Evolutionary conservation across 2,888 invertebrate genomes (phyloP), one percentile per base, ranked within the genome.

Genomic region (Esperia sulphurella): DNA sequence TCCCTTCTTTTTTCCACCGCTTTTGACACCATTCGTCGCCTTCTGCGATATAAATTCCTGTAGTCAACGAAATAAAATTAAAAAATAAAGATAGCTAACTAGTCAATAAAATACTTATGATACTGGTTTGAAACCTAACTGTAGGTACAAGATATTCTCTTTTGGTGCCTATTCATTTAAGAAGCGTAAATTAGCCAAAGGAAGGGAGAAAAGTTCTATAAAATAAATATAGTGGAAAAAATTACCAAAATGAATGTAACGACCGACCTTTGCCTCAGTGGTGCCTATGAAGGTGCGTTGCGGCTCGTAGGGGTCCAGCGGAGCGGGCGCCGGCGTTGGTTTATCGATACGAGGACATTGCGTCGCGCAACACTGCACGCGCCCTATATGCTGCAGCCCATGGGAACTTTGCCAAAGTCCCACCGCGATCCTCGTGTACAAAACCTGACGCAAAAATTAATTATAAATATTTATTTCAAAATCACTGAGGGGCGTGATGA

Each of bases 401-500:
- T 92, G 90, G 0, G 94, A 93, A 63, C 95, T 95, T 82, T 91
- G 93, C 96, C 97, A 97, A 37, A 97, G 83, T 0, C 95, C 94
- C 21, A 96, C 91, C 3, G 96, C 96, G 48, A 97, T 97, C 64
- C 94, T 92, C 33, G 95, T 94, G 75, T 97, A 97, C 33, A 97
- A 86, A 38, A 95, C 91, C 94, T 94, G 75, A 1, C 12, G 33
- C 10, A 33, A 33, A 10, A 33, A 33, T 10, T 10, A 4, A 33
- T 21, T 21, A 21, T 21, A 21, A 21, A 5, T 21, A 21, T 5
- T 21, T 21, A 21, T 21, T n/a, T n/a, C n/a, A n/a, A n/a, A n/a
- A n/a, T n/a, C n/a, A n/a, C n/a, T n/a, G n/a, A n/a, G n/a, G n/a
- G n/a, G n/a, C n/a, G n/a, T n/a, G n/a, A n/a, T n/a, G n/a, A n/a